Evolutionary conservation across 2,888 invertebrate genomes (phyloP).

Genomic region (Hemaris fuciformis): DNA sequence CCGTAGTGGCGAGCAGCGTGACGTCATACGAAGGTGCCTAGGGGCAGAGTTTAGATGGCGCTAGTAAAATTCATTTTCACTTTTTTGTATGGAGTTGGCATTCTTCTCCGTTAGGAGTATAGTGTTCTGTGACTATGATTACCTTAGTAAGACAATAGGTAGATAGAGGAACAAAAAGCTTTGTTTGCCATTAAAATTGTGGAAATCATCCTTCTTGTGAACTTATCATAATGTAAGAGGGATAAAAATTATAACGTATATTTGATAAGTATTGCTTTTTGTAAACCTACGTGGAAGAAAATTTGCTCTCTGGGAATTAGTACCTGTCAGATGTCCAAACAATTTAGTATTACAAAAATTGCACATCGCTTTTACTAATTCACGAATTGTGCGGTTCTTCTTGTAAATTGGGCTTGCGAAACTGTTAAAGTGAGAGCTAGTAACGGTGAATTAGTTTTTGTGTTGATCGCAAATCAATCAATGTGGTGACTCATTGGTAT

Average conservation of each 20-base stretch:
- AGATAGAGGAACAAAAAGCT: slow-evolving; percentile 1
- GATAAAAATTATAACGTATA: background rate
- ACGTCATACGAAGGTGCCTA: no score
- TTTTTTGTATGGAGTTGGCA: no score
- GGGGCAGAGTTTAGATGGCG: no score
- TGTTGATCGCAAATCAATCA: background rate
- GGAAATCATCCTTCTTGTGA: background rate
- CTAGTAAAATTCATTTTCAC: no score
- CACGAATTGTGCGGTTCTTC: background rate
- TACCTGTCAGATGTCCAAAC: background rate
- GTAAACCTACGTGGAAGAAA: background rate
- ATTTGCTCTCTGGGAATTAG: background rate
- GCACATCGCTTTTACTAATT: background rate
- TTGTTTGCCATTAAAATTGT: background rate
- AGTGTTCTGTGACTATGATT: no score
- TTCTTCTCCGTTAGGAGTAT: no score
- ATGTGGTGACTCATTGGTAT: slow-evolving; percentile 6
- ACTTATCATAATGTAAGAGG: slow-evolving; percentile 9
- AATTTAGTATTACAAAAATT: background rate
- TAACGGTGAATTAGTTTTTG: background rate
- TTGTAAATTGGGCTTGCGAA: background rate
- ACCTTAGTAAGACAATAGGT: background rate
- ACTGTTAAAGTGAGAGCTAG: background rate
- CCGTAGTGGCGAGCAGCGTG: no score
- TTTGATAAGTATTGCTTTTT: background rate